Evolutionary conservation across 35 echinoderm and acorn worm genomes (phyloP).

Genomic region (Diadema setosum): DNA sequence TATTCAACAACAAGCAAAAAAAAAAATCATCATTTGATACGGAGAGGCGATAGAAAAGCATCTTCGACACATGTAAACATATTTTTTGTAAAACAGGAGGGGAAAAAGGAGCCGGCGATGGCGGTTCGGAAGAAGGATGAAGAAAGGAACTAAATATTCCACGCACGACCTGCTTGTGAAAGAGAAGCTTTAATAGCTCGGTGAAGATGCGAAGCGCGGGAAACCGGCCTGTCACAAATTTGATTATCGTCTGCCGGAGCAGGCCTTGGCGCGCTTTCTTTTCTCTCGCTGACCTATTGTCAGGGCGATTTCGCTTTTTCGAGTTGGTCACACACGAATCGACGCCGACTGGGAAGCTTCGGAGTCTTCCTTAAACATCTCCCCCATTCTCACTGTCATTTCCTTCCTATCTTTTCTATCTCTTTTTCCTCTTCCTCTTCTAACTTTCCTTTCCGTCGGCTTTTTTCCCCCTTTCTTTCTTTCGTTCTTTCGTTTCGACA

Average conservation of each 20-base stretch:
- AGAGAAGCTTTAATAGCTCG: constrained; percentile 12
- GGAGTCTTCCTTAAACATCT: background rate
- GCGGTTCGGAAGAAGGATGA: background rate
- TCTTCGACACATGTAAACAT: constrained; percentile 2
- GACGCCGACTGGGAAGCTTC: constrained; percentile 3
- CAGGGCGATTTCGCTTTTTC: background rate
- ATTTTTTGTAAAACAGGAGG: background rate
- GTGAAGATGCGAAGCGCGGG: constrained; percentile 16
- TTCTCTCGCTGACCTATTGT: constrained; percentile 16
- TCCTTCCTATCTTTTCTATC: background rate
- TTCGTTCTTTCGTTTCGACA: background rate
- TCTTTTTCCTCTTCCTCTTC: background rate
- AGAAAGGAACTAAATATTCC: background rate
- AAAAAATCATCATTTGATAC: background rate
- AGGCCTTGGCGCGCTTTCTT: constrained; percentile 10
- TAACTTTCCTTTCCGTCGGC: background rate
- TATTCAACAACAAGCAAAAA: background rate
- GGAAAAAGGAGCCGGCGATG: background rate
- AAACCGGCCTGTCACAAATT: constrained; percentile 18
- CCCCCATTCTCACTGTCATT: background rate
- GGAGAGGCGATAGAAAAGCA: background rate
- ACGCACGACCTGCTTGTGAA: constrained; percentile 26
- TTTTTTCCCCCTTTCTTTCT: background rate
- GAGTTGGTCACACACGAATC: constrained; percentile 31
- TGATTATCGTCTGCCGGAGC: constrained; percentile 22